Base-by-base conservation (phyloP, 2,113 vertebrate genomes). In the Neogale vison region DNA sequence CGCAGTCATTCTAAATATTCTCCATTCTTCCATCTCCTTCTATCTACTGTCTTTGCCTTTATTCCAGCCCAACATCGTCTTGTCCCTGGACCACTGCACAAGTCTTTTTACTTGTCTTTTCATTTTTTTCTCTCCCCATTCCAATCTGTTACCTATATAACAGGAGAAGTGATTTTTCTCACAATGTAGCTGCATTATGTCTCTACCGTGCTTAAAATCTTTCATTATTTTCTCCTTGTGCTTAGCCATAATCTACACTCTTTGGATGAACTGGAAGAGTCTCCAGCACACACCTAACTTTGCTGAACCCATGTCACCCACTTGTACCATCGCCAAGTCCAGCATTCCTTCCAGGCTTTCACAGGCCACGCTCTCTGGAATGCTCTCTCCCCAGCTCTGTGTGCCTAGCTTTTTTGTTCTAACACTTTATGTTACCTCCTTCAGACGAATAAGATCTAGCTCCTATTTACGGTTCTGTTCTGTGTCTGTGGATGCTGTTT, bases 381-480 rank as follows among this genome's bases (percentile, higher is more conserved):
- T 11, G 21, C 4, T 72, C 26, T 55, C 65, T 31, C 20, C 8
- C n/a, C 4, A 12, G 18, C 18, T 55, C 26, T 77, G 3, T 55
- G 5, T 65, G 24, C 24, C 87, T 79, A 87, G 24, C 31, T 93
- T 74, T 85, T 86, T 5, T 81, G 3, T 57, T 77, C 45, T 47
- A 47, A 77, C 21, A 18, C 5, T 45, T 82, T 79, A 55, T 50
- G 12, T 4, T 90, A 29, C 71, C 21, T 80, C 7, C 1, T 52
- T 34, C 65, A 67, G 31, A 42, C 79, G 72, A 74, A 3, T 57
- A 88, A 59, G 11, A 69, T 36, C 21, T 63, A 18, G 29, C 24
- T 94, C 80, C 42, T 80, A 55, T 29, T 82, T 92, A 77, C 9
- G 77, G 8, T 36, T 93, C 20, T 86, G 74, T 77, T 88, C 97